Evolutionary conservation across 2,888 invertebrate species (phyloP).

Genomic region (Pollenia labialis): DNA sequence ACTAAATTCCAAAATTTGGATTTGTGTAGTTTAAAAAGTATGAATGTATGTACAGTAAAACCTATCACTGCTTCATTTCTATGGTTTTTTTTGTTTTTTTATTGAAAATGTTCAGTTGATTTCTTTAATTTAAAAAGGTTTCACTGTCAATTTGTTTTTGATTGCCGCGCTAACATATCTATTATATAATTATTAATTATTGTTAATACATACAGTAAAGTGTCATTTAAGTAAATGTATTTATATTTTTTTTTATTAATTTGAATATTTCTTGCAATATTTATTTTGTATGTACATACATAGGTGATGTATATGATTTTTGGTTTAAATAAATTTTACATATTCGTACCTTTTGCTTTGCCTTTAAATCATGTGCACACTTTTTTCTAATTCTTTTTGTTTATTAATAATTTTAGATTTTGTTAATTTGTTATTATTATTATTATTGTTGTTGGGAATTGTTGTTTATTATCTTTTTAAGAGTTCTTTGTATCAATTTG

Average conservation of each 20-base stretch:
- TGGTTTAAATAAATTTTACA: not conserved
- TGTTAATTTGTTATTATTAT: conserved; percentile 4
- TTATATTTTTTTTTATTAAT: not conserved
- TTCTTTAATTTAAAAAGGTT: too few species aligned
- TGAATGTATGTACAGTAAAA: too few species aligned
- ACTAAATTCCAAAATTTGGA: too few species aligned
- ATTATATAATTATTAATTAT: too few species aligned
- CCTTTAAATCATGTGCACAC: not conserved
- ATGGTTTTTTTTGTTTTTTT: too few species aligned
- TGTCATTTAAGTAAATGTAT: not conserved
- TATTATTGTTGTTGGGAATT: not conserved
- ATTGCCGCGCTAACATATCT: not conserved
- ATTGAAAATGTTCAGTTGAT: too few species aligned
- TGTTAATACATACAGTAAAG: too few species aligned
- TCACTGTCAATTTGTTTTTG: not conserved
- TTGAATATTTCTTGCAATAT: not conserved
- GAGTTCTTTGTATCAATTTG: conserved; percentile 26
- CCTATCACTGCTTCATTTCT: too few species aligned
- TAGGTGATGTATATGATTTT: conserved; percentile 2
- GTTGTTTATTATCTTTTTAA: conserved; percentile 1
- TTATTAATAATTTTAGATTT: conserved; percentile 21
- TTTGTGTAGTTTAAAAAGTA: too few species aligned
- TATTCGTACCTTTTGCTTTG: conserved; percentile 29
- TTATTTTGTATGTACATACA: too few species aligned
- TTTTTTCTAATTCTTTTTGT: not conserved